Evolutionary conservation across 2,113 vertebrate species (phyloP).

Genomic region (Pelecanus crispus): DNA sequence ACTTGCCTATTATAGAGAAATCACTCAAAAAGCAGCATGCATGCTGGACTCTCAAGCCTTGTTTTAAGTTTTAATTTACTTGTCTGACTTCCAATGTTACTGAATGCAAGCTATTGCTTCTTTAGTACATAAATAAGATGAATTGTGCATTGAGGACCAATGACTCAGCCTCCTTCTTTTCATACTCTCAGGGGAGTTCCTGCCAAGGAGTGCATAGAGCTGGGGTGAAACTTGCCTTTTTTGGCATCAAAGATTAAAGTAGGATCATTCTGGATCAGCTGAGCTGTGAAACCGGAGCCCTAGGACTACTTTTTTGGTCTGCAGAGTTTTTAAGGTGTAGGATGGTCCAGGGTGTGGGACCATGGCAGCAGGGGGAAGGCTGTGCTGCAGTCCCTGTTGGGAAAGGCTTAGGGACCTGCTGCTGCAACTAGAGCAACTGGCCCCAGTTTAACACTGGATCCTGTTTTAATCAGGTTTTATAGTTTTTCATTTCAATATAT

Average conservation of each 20-base stretch:
- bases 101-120: background rate
- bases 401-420: background rate
- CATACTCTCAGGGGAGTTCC: background rate
- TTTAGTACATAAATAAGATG: constrained; percentile 14
- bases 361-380: background rate
- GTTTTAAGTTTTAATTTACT: constrained; percentile 35
- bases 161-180: background rate
- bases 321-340: background rate
- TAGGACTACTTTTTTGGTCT: background rate
- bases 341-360: background rate
- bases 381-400: background rate
- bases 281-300: background rate
- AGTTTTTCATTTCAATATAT: background rate
- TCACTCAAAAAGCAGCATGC: background rate
- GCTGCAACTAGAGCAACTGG: background rate
- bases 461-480: background rate
- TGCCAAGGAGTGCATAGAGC: background rate
- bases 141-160: background rate
- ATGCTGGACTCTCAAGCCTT: background rate
- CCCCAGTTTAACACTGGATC: background rate
- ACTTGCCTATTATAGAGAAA: background rate
- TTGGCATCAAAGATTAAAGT: background rate
- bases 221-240: background rate
- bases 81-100: constrained; percentile 25
- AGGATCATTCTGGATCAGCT: background rate